phyloP scores from a whole-genome alignment of 2,113 vertebrate genomes.

The Gorsachius goisagi region DNA sequence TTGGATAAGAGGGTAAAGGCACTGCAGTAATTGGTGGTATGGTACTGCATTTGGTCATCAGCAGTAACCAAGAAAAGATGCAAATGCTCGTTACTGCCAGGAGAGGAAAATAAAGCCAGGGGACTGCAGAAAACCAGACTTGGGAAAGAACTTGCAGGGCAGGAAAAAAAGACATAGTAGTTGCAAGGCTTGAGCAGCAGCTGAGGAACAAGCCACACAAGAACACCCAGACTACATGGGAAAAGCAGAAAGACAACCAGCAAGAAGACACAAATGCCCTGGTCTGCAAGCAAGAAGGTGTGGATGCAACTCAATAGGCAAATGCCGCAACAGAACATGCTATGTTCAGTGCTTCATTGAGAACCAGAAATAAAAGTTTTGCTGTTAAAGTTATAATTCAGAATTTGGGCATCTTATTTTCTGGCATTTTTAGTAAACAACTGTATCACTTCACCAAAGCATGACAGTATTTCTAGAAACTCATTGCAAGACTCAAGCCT shows the following conservation, averaged over 20 bases:
- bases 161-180: neutral
- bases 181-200: neutral
- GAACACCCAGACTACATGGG: neutral
- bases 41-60: neutral
- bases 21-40: neutral
- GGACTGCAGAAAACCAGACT: neutral
- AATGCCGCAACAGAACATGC: neutral
- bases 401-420: neutral
- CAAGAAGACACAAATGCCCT: neutral
- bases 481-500: neutral
- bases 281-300: neutral
- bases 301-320: neutral
- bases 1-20: neutral
- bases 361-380: neutral
- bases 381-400: neutral
- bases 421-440: neutral
- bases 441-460: neutral
- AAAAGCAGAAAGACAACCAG: neutral
- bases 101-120: neutral
- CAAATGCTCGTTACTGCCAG: neutral
- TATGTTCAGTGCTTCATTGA: neutral
- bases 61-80: neutral
- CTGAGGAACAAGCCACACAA: neutral
- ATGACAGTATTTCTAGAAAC: neutral
- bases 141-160: neutral